Conservation (phyloP, 2,888 invertebrate species). For the Conops quadrifasciatus region DNA sequence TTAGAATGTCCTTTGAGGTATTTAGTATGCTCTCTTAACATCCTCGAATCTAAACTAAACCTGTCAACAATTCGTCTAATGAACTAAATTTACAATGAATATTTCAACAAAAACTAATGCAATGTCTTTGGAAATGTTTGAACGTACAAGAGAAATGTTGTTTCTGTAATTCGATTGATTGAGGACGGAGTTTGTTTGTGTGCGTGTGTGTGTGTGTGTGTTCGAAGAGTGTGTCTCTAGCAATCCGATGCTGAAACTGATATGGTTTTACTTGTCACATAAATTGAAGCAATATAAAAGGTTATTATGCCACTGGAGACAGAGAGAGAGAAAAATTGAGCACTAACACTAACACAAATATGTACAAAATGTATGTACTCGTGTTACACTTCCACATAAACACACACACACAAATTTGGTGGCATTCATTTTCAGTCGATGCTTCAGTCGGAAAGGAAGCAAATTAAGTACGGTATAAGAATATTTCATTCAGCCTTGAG, state of each 20-base stretch:
- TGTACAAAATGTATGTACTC: not conserved
- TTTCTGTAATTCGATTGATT: not conserved
- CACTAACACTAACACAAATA: not conserved
- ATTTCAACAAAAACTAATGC: not conserved
- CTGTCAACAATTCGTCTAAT: not conserved
- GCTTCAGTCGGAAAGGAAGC: no score
- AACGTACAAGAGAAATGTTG: no score
- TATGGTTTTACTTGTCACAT: constrained; percentile 51
- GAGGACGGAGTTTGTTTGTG: not conserved
- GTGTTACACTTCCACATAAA: not conserved
- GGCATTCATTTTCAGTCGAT: not conserved
- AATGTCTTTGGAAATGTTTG: no score
- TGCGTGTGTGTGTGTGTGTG: constrained; percentile 21
- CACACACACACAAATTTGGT: not conserved
- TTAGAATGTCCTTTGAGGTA: no score
- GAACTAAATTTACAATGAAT: not conserved
- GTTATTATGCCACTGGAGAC: constrained; percentile 61
- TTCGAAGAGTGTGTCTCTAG: constrained; percentile 10
- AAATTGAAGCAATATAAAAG: constrained; percentile 63
- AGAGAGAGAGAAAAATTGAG: constrained; percentile 51
- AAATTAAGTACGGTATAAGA: no score
- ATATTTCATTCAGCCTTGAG: no score
- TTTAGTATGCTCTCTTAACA: no score
- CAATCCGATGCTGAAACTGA: not conserved
- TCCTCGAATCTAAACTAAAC: not conserved